These are phyloP conservation scores for Rallus crepitans DNA, from an alignment of 2,797 vertebrate genomes.

Conservation along the genomic window DNA sequence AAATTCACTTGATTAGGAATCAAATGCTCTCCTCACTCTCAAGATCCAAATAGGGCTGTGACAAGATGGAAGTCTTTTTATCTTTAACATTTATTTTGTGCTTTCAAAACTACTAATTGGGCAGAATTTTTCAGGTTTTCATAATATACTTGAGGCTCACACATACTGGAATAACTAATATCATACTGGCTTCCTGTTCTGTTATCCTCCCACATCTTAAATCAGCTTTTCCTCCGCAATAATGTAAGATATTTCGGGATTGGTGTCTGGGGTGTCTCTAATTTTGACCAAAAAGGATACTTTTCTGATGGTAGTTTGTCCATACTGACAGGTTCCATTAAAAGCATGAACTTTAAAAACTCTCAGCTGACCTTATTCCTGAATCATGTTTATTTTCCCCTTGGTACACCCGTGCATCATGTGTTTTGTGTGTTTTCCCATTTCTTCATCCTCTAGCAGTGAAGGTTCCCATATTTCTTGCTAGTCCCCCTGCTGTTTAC, in stretches of 20 bases:
- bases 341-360: not conserved
- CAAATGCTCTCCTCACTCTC: not conserved
- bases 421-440: not conserved
- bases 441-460: not conserved
- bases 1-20: not conserved
- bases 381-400: constrained; percentile 48
- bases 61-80: not conserved
- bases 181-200: not conserved
- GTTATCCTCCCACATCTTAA: not conserved
- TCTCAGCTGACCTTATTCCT: not conserved
- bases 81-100: not conserved
- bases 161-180: not conserved
- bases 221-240: not conserved
- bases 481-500: not conserved
- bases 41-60: not conserved
- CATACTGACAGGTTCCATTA: not conserved
- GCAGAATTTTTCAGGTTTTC: not conserved
- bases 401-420: not conserved
- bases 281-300: not conserved
- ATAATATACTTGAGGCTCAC: not conserved
- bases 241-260: not conserved
- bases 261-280: not conserved
- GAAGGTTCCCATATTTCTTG: not conserved
- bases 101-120: not conserved
- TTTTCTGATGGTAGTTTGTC: not conserved